Conservation (phyloP, 2,113 vertebrate species). For the Myocastor coypus region DNA sequence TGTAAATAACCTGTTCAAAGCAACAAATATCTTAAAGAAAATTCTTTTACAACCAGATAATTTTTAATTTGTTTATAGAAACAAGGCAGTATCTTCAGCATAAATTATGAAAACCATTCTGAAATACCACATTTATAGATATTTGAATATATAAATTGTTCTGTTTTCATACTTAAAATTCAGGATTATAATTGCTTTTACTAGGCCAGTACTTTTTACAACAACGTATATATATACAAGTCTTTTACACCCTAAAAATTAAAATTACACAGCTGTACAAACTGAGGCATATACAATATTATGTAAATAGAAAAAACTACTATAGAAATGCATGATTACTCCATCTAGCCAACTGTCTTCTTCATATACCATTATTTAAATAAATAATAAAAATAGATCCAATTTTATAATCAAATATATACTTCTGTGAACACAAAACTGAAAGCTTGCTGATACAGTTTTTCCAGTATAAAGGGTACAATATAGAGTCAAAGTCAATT, state of each 20-base stretch:
- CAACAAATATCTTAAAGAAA: constrained; percentile 63
- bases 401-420: constrained; percentile 62
- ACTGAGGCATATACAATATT: background rate
- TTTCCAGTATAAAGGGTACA: constrained; percentile 26
- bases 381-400: constrained; percentile 51
- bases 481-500: constrained; percentile 15
- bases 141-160: constrained; percentile 35
- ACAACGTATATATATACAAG: constrained; percentile 68
- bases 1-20: background rate
- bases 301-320: constrained; percentile 65
- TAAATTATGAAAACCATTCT: constrained; percentile 64
- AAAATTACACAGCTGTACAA: constrained; percentile 66
- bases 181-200: constrained; percentile 55
- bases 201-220: constrained; percentile 30
- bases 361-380: constrained; percentile 21
- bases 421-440: constrained; percentile 49
- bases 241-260: constrained; percentile 67
- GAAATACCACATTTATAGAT: constrained; percentile 53
- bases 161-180: constrained; percentile 47
- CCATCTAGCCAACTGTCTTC: background rate
- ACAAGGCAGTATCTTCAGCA: constrained; percentile 49
- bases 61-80: constrained; percentile 69
- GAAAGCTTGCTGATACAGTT: constrained; percentile 16
- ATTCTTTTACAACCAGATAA: constrained; percentile 57
- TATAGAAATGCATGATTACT: constrained; percentile 30